Evolutionary conservation across 2,797 vertebrate species (phyloP), one percentile per base, ranked within the genome.

Genomic region (Phylloscopus collybita): DNA sequence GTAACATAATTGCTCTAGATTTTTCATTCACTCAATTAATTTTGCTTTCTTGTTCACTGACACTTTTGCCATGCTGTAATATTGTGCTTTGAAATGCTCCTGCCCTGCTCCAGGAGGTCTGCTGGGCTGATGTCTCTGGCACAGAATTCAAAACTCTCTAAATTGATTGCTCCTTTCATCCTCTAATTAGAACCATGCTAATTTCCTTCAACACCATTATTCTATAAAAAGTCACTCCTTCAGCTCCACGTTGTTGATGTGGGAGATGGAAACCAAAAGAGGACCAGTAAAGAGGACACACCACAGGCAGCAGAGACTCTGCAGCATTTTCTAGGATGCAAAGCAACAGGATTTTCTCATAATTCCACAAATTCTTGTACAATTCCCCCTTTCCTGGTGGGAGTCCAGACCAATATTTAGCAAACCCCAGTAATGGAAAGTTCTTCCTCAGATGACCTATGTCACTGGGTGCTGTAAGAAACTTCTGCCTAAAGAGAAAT

Each of bases 141-240:
- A 92, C 5, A 80, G 64, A 72, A 90, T 45, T 65, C 70, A 65
- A 81, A 95, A 88, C 40, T 36, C 59, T 51, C 42, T 60, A 79
- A 86, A 88, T 83, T 78, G 82, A 89, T 90, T 86, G 44, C 15
- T 89, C 18, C 61, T 91, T 92, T 95, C 72, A 91, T 93, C 53
- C 49, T 23, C 75, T 92, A 91, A 91, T 87, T 92, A 94, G 71
- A 93, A 54, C 64, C 50, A 47, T 21, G 42, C 10, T 95, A 86
- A 92, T 96, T 94, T 92, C 72, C 54, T 93, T 89, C 75, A 87
- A 83, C 50, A 78, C 59, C 81, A 72, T 82, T 95, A 74, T 65
- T 87, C 42, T 32, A 40, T 42, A 61, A 86, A 90, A 92, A 80
- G n/a, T 30, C 85, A 86, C 18, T 3, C 59, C 76, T 80, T 69